Evolutionary conservation across 2,113 vertebrate genomes (phyloP), one percentile per base, ranked within the genome.

Genomic region (Eubucco bourcierii): DNA sequence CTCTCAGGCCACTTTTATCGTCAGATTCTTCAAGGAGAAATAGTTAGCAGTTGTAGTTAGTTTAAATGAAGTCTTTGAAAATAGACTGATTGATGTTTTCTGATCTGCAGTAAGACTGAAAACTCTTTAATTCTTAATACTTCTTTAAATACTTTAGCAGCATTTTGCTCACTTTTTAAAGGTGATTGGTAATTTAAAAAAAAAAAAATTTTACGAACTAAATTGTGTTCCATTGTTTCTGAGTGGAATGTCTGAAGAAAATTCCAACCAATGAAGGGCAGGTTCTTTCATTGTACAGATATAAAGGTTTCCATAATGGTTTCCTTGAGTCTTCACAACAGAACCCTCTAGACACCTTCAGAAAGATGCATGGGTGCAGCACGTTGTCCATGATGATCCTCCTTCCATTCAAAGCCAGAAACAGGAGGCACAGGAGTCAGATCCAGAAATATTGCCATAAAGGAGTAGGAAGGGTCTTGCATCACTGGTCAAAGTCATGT

Each of bases 401-500:
- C 59, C 33, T 78, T 72, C 47, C 13, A 31, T 78, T 75, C 41
- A 29, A 52, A n/a, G 39, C 31, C 29, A 71, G 65, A 59, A 84
- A 80, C 10, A 52, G 16, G 23, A 46, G 55, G 21, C 46, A 55
- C 15, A 17, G n/a, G 59, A 46, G 33, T 27, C 52, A 90, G 58
- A 47, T 37, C 12, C 24, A 75, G 66, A 64, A 61, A 66, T 6
- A 61, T 17, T 44, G 6, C 37, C 29, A 12, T 14, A 31, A 75
- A 58, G 18, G 28, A 63, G 24, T 60, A 89, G 56, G 15, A 29
- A 76, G 5, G 15, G 20, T 33, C 60, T 55, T 46, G 10, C 23
- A 52, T 53, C 44, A 60, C 24, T 0, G 0, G 2, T 33, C 29
- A 14, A 75, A 64, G 31, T 4, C 3, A 15, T 39, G 50, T 33